Evolutionary conservation across 2,888 invertebrate genomes (phyloP).

Genomic region (Drosophila eohydei): DNA sequence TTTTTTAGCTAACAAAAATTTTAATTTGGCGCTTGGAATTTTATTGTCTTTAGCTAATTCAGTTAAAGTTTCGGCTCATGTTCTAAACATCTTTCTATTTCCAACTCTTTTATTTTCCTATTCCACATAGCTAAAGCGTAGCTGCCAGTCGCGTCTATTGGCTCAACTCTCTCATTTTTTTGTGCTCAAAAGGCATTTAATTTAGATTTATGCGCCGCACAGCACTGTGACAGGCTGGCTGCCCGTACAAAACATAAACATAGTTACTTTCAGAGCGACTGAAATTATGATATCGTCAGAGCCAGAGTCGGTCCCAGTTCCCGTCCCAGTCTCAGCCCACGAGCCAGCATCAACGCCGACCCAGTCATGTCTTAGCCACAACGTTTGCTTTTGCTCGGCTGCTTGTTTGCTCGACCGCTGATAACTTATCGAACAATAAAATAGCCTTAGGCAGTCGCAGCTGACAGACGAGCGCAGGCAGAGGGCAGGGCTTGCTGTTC

Average conservation of each 20-base stretch:
- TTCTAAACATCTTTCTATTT: not conserved
- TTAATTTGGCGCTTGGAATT: too few relatives aligned
- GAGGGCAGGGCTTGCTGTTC: not conserved
- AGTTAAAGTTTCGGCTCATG: too few relatives aligned
- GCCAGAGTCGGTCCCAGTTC: not conserved
- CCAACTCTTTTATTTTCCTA: not conserved
- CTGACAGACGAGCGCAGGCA: slow-evolving; percentile 46
- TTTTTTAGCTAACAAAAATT: too few relatives aligned
- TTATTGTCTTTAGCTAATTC: too few relatives aligned
- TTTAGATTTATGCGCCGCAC: slow-evolving; percentile 80
- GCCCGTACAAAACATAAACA: slow-evolving; percentile 60
- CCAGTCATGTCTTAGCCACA: slow-evolving; percentile 27
- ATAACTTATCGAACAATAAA: slow-evolving; percentile 81
- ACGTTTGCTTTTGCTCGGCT: slow-evolving; percentile 46
- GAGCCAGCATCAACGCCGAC: not conserved
- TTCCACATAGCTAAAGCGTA: not conserved
- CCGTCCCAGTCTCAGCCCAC: not conserved
- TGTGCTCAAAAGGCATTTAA: slow-evolving; percentile 76
- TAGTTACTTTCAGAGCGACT: slow-evolving; percentile 53
- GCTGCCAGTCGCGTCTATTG: not conserved
- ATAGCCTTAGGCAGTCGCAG: slow-evolving; percentile 62
- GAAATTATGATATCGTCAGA: slow-evolving; percentile 71
- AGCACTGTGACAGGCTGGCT: slow-evolving; percentile 71
- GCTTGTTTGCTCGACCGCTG: slow-evolving; percentile 64
- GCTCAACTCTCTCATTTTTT: slow-evolving; percentile 19